Evolutionary conservation across 2,113 vertebrate species (phyloP).

Genomic region (Trematocara stigmaticum): DNA sequence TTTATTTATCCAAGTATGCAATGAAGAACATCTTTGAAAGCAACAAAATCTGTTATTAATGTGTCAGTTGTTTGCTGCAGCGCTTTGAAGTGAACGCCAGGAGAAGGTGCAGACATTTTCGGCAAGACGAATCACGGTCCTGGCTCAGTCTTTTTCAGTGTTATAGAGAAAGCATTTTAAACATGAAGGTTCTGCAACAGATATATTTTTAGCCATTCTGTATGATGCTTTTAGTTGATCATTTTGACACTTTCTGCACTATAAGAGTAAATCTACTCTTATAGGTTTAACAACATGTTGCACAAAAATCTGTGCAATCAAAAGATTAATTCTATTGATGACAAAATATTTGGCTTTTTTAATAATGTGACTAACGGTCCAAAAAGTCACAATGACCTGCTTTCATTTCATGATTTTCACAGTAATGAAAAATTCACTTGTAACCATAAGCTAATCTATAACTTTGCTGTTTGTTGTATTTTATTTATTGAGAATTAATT

Average conservation of each 20-base stretch:
- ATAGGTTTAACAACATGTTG: background rate
- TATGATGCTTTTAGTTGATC: background rate
- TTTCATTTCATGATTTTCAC: background rate
- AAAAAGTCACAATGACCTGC: background rate
- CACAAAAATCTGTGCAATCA: background rate
- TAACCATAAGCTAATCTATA: background rate
- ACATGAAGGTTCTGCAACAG: background rate
- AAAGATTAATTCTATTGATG: background rate
- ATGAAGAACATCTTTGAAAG: background rate
- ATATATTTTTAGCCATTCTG: background rate
- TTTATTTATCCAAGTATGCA: conserved; percentile 13
- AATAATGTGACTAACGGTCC: background rate
- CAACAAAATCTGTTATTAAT: conserved; percentile 12
- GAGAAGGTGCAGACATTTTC: background rate
- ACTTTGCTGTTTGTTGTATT: background rate
- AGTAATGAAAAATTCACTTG: background rate
- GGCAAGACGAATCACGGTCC: background rate
- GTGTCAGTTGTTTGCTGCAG: background rate
- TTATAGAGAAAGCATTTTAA: background rate
- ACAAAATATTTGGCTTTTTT: background rate
- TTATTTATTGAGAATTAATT: background rate
- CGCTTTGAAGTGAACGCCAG: background rate
- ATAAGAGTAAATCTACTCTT: background rate
- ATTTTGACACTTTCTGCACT: background rate
- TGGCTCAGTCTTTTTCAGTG: background rate